phyloP scores from a whole-genome alignment of 2,113 vertebrate species.

The Nycticorax nycticorax region DNA sequence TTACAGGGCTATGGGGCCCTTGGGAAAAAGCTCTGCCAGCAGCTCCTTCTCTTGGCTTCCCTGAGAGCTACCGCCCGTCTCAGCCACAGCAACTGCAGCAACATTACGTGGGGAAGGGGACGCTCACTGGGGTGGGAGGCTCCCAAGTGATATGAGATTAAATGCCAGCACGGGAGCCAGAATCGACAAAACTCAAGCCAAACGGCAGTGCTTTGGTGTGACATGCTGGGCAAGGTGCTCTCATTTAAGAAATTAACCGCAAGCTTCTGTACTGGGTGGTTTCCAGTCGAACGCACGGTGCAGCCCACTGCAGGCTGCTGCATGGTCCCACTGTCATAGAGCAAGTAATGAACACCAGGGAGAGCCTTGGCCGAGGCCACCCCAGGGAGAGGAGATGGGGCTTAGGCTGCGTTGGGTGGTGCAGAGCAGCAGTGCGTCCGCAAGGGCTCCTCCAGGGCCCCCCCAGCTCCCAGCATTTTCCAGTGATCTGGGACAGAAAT shows the following conservation, averaged over 20 bases:
- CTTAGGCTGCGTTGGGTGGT: not conserved
- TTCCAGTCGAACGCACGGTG: not conserved
- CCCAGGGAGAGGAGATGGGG: not conserved
- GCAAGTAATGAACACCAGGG: not conserved
- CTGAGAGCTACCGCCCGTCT: not conserved
- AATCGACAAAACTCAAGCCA: not conserved
- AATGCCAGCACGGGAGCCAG: not conserved
- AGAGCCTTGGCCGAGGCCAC: not conserved
- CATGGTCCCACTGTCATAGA: not conserved
- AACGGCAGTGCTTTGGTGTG: not conserved
- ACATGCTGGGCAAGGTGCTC: fast-evolving
- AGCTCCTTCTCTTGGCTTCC: not conserved
- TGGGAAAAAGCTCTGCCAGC: not conserved
- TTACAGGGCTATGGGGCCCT: not conserved
- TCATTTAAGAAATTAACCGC: not conserved
- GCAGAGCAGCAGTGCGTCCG: not conserved
- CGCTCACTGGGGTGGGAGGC: not conserved
- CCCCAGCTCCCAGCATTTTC: not conserved
- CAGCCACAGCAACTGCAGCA: not conserved
- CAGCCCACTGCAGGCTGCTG: not conserved
- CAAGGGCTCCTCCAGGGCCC: not conserved
- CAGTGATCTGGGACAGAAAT: not conserved
- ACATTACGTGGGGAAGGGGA: not conserved
- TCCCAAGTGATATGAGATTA: not conserved
- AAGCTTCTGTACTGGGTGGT: not conserved